Conservation (phyloP, 2,888 invertebrate species). For the Celastrina argiolus region DNA sequence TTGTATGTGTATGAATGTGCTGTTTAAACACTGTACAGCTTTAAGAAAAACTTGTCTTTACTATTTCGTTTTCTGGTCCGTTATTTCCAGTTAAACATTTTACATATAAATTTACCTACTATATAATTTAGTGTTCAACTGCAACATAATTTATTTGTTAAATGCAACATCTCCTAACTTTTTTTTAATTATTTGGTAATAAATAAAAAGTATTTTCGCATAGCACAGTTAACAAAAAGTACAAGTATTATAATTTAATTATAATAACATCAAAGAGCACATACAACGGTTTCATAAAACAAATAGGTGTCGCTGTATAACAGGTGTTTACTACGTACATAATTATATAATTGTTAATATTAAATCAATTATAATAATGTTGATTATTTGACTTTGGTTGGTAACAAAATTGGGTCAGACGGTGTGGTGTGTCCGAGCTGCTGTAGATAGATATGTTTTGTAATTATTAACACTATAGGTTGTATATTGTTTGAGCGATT, state of each 20-base stretch:
- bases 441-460: slow-evolving; percentile 52
- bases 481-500: slow-evolving; percentile 69
- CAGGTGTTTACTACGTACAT: slow-evolving; percentile 74
- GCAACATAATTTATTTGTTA: background rate
- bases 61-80: background rate
- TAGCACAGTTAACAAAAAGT: background rate
- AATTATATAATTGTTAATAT: slow-evolving; percentile 76
- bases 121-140: background rate
- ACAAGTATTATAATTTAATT: background rate
- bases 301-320: slow-evolving; percentile 76
- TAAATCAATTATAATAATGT: slow-evolving; percentile 72
- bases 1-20: slow-evolving; percentile 45
- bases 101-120: background rate
- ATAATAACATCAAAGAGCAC: slow-evolving; percentile 27
- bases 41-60: background rate
- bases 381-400: slow-evolving; percentile 59
- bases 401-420: slow-evolving; percentile 31
- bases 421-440: slow-evolving; percentile 30
- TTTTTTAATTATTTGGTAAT: background rate
- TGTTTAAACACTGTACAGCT: background rate
- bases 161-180: background rate
- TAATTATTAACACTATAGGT: slow-evolving; percentile 51
- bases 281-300: slow-evolving; percentile 59
- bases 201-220: background rate
- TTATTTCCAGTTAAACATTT: background rate